These are phyloP conservation scores for Eupeodes corollae DNA, from an alignment of 1,140 invertebrate genomes.

Conservation along the genomic window DNA sequence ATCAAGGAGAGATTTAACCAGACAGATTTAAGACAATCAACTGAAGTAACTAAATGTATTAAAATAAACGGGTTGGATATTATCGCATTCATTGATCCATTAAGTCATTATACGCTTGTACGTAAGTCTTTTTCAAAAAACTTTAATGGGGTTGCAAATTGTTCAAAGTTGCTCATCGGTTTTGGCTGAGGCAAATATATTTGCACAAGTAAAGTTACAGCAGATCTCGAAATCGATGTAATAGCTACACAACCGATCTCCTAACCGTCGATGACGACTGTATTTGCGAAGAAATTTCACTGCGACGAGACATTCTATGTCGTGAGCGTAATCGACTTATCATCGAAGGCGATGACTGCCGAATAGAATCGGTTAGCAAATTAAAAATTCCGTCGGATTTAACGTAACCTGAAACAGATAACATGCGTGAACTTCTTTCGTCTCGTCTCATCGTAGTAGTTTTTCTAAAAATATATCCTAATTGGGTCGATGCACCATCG, in stretches of 20 bases:
- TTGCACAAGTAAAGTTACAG: background rate
- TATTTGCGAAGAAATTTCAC: constrained; percentile 1
- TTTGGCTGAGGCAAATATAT: constrained; percentile 3
- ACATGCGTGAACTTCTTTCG: no score
- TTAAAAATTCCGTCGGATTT: constrained; percentile 12
- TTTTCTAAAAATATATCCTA: no score
- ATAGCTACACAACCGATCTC: background rate
- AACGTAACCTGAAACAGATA: constrained; percentile 12
- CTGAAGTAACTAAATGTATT: no score
- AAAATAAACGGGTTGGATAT: no score
- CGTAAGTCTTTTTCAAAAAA: no score
- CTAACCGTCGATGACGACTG: background rate
- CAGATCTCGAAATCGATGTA: background rate
- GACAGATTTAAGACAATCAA: no score
- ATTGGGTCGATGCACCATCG: no score
- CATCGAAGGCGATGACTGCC: constrained; percentile 1
- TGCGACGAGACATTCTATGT: constrained; percentile 3
- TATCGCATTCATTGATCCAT: no score
- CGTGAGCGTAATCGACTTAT: constrained; percentile 1
- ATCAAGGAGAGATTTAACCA: no score
- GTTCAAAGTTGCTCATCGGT: no score
- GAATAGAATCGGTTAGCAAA: background rate
- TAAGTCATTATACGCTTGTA: no score
- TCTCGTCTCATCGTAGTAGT: constrained; percentile 3
- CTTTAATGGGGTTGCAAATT: no score